Percentiles rank a stretch among this genome's conserved stretches.
phyloP scores from a whole-genome alignment of 2,888 invertebrate genomes.

The Altica lythri region DNA sequence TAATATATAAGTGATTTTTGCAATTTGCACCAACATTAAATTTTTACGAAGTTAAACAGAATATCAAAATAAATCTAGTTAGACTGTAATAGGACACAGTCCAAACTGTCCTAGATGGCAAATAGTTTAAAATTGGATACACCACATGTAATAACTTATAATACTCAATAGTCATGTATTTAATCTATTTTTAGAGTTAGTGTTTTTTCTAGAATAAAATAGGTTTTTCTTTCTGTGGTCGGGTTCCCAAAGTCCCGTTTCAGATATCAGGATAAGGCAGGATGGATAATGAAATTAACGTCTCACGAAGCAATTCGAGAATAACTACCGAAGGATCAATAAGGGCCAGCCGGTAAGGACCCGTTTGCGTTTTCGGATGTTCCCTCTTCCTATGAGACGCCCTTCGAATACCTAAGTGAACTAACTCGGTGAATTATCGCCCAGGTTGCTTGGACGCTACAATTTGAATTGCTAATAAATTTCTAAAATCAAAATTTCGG shows the following conservation, averaged over 20 bases:
- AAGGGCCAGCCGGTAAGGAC: constrained; percentile 28
- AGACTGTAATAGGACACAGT: no score
- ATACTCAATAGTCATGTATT: no score
- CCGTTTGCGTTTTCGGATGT: constrained; percentile 12
- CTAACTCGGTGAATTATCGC: constrained; percentile 7
- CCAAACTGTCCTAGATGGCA: no score
- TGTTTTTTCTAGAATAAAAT: no score
- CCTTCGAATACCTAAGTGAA: constrained; percentile 14
- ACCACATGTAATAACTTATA: no score
- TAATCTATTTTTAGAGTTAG: no score
- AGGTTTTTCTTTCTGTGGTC: no score
- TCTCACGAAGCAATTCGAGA: constrained; percentile 37
- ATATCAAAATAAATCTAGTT: no score
- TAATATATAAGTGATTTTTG: no score
- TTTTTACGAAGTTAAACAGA: no score
- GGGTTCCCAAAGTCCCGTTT: constrained; percentile 4
- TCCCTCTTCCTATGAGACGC: constrained; percentile 6
- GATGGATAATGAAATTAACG: constrained; percentile 33
- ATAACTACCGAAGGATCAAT: constrained; percentile 43
- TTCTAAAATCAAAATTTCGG: constrained; percentile 49
- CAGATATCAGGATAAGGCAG: constrained; percentile 21
- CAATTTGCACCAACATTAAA: no score
- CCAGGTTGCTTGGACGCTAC: constrained; percentile 32
- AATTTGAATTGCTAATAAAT: constrained; percentile 53
- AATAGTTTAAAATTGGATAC: no score